Evolutionary conservation across 2,113 vertebrate species (phyloP).

Genomic region (Percopsis transmontana): DNA sequence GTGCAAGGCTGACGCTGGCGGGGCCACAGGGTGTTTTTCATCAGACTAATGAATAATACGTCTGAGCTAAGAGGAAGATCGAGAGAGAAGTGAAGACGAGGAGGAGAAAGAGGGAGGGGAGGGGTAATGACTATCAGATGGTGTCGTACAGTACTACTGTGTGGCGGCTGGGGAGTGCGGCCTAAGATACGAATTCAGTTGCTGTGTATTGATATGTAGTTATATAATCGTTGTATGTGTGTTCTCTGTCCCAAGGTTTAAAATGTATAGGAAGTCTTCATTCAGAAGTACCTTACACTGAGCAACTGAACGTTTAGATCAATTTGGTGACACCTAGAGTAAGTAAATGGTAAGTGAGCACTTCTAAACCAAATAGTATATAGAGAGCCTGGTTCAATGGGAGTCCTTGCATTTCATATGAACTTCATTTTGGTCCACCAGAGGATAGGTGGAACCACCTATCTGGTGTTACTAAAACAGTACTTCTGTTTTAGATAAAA

Average conservation of each 20-base stretch:
- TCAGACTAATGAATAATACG: slow-evolving; percentile 78
- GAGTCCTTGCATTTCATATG: too few relatives aligned
- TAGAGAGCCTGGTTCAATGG: too few relatives aligned
- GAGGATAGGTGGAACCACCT: too few relatives aligned
- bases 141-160: slow-evolving; percentile 72
- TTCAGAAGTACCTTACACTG: too few relatives aligned
- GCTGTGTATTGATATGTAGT: not conserved
- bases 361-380: too few relatives aligned
- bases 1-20: slow-evolving; percentile 19
- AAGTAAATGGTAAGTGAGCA: too few relatives aligned
- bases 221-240: not conserved
- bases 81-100: slow-evolving; percentile 55
- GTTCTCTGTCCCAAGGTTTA: not conserved
- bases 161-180: slow-evolving; percentile 51
- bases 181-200: slow-evolving; percentile 35
- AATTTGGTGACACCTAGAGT: too few relatives aligned
- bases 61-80: slow-evolving; percentile 69
- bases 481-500: too few relatives aligned
- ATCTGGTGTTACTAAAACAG: too few relatives aligned
- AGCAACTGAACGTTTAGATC: too few relatives aligned
- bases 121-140: slow-evolving; percentile 79
- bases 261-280: not conserved
- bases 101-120: slow-evolving; percentile 39
- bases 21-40: slow-evolving; percentile 74
- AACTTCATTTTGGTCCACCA: too few relatives aligned